Evolutionary conservation across 2,888 invertebrate species (phyloP).

Genomic region (Caenorhabditis sulstoni): DNA sequence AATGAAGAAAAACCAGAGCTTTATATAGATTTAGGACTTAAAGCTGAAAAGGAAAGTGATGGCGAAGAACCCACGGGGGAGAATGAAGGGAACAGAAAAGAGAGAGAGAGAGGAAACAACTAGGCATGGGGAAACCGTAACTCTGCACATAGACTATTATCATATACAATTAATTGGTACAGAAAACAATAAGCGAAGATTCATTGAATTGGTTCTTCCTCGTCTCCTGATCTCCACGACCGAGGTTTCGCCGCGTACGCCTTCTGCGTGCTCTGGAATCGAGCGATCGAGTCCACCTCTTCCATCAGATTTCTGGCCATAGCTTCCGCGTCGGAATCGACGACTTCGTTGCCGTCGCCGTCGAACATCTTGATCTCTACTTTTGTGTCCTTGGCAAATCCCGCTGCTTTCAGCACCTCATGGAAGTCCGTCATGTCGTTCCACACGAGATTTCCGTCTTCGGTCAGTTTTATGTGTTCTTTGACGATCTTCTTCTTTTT

Average conservation of each 20-base stretch:
- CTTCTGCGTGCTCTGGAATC: conserved; percentile 12
- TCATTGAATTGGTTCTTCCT: background rate
- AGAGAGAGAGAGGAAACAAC: background rate
- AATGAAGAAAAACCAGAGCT: too few species aligned
- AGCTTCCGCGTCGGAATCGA: background rate
- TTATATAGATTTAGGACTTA: too few species aligned
- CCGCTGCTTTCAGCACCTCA: conserved; percentile 27
- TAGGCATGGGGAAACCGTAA: conserved; percentile 23
- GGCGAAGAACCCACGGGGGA: too few species aligned
- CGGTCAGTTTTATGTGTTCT: background rate
- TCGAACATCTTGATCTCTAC: conserved; percentile 38
- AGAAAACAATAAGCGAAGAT: background rate
- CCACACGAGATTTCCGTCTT: conserved; percentile 6
- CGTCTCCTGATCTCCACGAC: background rate
- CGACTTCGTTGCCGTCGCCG: conserved; percentile 20
- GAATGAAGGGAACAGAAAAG: background rate
- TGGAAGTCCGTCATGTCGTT: conserved; percentile 21
- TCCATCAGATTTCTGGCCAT: conserved; percentile 18
- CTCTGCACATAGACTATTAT: background rate
- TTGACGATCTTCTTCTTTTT: too few species aligned
- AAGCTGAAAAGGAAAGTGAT: too few species aligned
- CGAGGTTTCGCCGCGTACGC: conserved; percentile 21
- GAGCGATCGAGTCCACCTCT: background rate
- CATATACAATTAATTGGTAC: conserved; percentile 20
- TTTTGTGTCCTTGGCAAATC: conserved; percentile 24